Percentiles rank a stretch among this genome's conserved stretches.
phyloP scores from a whole-genome alignment of 2,797 vertebrate genomes.

The Balearica regulorum region DNA sequence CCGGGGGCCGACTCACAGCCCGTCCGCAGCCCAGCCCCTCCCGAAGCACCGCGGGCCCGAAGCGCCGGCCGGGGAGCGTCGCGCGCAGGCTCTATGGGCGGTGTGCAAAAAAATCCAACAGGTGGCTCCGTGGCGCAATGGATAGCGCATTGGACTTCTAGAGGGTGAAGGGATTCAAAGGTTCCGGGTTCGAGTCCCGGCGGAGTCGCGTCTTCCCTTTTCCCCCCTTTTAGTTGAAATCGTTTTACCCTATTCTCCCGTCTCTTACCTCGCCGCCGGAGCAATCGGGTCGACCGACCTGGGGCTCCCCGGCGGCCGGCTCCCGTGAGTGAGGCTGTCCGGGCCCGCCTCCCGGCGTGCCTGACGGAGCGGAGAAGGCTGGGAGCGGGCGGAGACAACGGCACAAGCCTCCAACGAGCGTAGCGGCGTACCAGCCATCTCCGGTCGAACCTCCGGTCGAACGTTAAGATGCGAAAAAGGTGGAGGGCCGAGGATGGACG shows the following conservation, averaged over 20 bases:
- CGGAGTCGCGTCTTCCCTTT: slow-evolving; percentile 69
- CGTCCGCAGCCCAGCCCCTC: too few relatives aligned
- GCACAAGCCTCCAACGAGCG: too few relatives aligned
- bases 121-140: slow-evolving; percentile 99
- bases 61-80: not conserved
- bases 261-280: not conserved
- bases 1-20: too few relatives aligned
- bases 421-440: fast-evolving
- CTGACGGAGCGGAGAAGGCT: not conserved
- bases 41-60: too few relatives aligned
- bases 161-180: slow-evolving; percentile 82
- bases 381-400: not conserved
- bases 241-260: fast-evolving
- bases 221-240: not conserved
- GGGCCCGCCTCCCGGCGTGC: not conserved
- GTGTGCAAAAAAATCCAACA: slow-evolving; percentile 71
- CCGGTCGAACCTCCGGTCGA: too few relatives aligned
- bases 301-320: not conserved
- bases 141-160: slow-evolving; percentile 99
- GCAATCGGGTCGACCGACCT: not conserved
- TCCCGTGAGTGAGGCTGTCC: not conserved
- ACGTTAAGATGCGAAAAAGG: not conserved
- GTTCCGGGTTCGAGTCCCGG: slow-evolving; percentile 89
- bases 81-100: slow-evolving; percentile 6
- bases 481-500: fast-evolving